Conservation (phyloP, 2,797 vertebrate genomes). For the Naso thynnoides region DNA sequence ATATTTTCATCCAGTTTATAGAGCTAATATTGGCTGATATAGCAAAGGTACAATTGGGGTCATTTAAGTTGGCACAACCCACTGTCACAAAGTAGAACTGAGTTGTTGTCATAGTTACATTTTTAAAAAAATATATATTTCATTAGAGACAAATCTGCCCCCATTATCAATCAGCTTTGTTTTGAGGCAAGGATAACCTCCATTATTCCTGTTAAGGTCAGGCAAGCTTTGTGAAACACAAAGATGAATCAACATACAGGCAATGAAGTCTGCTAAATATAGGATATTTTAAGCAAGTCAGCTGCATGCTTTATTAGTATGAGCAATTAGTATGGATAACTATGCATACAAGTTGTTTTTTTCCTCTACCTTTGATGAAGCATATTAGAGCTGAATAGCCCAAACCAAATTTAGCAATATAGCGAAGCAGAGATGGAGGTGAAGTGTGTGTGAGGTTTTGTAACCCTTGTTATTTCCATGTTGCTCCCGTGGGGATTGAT, state of each 20-base stretch:
- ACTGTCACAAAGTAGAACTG: neutral
- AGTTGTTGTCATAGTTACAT: neutral
- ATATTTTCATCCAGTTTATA: no score
- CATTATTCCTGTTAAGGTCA: conserved; percentile 22
- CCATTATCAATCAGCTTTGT: conserved; percentile 9
- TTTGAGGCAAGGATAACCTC: conserved; percentile 14
- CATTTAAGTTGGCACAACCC: neutral
- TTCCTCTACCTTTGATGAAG: conserved; percentile 66
- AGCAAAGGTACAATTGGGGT: neutral
- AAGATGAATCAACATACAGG: conserved; percentile 21
- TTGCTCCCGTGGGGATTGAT: conserved; percentile 54
- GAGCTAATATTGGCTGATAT: neutral
- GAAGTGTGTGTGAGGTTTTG: conserved; percentile 29
- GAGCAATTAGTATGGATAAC: conserved; percentile 64
- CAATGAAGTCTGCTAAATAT: conserved; percentile 24
- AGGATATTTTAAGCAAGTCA: conserved; percentile 37
- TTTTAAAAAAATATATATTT: neutral
- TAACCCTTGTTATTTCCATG: conserved; percentile 64
- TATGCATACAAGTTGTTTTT: conserved; percentile 48
- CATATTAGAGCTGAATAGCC: conserved; percentile 36
- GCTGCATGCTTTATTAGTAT: conserved; percentile 46
- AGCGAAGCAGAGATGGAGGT: conserved; percentile 35
- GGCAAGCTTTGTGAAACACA: conserved; percentile 18
- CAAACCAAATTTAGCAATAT: conserved; percentile 55
- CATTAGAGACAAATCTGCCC: neutral